Percentiles rank a stretch among this genome's conserved stretches.
Conservation (phyloP, 2,888 invertebrate genomes). For the Catocala fraxini region DNA sequence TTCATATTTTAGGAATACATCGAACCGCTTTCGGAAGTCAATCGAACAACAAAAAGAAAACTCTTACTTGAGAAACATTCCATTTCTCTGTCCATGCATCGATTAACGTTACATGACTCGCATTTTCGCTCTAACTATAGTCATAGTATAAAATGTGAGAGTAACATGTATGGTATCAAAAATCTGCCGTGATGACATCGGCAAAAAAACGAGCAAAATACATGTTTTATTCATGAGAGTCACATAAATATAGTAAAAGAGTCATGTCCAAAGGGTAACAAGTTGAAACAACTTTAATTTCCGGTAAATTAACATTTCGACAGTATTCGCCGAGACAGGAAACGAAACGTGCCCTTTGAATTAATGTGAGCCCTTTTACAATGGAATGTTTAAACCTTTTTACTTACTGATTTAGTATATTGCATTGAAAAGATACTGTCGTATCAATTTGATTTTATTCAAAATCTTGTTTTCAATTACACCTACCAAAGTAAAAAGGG, state of each 20-base stretch:
- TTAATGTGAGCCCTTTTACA: constrained; percentile 66
- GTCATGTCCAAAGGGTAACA: constrained; percentile 77
- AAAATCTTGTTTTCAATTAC: neutral
- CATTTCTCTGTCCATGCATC: too few relatives aligned
- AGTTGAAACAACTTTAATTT: constrained; percentile 86
- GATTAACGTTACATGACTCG: too few relatives aligned
- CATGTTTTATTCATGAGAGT: constrained; percentile 62
- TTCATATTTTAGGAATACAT: too few relatives aligned
- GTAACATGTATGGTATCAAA: neutral
- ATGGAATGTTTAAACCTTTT: constrained; percentile 41
- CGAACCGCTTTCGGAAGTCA: too few relatives aligned
- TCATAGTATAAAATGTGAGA: too few relatives aligned
- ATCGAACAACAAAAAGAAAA: too few relatives aligned
- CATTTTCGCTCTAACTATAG: too few relatives aligned
- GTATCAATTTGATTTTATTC: neutral
- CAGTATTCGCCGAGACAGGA: constrained; percentile 72
- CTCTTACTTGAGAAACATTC: too few relatives aligned
- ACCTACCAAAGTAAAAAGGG: neutral
- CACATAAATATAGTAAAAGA: constrained; percentile 62
- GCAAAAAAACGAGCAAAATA: constrained; percentile 4
- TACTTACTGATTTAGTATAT: constrained; percentile 27
- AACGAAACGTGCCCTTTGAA: constrained; percentile 72
- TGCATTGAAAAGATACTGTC: neutral
- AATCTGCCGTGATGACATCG: neutral
- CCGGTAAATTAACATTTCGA: constrained; percentile 85